Base-by-base conservation (phyloP, 2,113 vertebrate genomes). In the Psophia crepitans region DNA sequence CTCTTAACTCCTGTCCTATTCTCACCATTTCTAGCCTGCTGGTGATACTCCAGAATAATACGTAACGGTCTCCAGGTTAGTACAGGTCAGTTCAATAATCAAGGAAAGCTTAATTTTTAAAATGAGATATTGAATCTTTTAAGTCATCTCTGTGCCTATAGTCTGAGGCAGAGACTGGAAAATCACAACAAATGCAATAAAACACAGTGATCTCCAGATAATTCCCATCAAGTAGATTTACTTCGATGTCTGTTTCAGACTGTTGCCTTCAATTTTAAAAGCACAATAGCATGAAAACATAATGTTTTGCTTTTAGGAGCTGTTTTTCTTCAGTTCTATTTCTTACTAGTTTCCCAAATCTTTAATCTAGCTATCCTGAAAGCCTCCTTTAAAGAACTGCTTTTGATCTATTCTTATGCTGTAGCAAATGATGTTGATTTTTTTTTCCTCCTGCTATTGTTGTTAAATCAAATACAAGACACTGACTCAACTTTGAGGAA, bases 161-260 rank as follows among this genome's bases (percentile, higher is more conserved):
- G 60, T 88, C 88, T 87, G 71, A 92, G 48, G 70, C 43, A 92
- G 74, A 63, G 89, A 14, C 27, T 41, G 66, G 61, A 89, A 97
- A 95, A 97, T 95, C 95, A 95, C 95, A 96, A 70, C 49, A 93
- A 97, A 95, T 77, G 44, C 65, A 93, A 95, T 91, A 95, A 81
- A 81, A 97, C 84, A 81, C 44, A 92, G 33, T 16, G 61, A 92
- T 89, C 84, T 96, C 73, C 61, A 91, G 73, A 92, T 95, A 92
- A 89, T 79, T 94, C 77, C 56, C 70, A 77, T 79, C 69, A 27
- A 73, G 76, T 43, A 85, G 44, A 84, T 89, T 85, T 85, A 85
- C 94, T 85, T 88, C 2, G 3, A 43, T 80, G 39, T 48, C 75
- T 89, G 43, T 75, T 95, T 73, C 77, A 95, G 91, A 44, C 48